Evolutionary conservation across 2,888 invertebrate species (phyloP), one percentile per base, ranked within the genome.

Genomic region (Eupithecia exiguata): DNA sequence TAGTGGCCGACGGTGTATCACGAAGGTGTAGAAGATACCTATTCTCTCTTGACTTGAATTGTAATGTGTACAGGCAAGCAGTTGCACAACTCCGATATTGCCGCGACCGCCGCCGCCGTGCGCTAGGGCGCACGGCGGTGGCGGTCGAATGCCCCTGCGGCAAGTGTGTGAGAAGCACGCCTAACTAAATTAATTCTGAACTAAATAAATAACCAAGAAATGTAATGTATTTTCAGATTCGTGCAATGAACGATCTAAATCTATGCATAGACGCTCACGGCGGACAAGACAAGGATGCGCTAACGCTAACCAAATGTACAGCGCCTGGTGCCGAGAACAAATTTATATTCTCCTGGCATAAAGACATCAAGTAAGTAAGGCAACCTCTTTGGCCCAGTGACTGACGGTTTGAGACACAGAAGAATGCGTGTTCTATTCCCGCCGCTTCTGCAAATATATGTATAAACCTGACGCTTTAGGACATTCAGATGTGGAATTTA

Each of bases 281-380:
- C 78, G 92, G 90, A 16, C 77, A 74, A 1, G 83, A 88, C 77
- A 82, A 82, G 87, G 91, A 83, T 74, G 92, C 90, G 82, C 94
- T 93, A 43, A 69, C 74, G 21, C 79, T 94, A 21, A 70, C 38
- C 1, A 69, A 77, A 0, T 92, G 92, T 77, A 67, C 70, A 2
- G 71, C 71, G 1, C 70, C 71, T 0, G 40, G 84, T 12, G 95
- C 94, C 0, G 97, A 97, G 81, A 97, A 97, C 86, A 91, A 95
- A 69, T 97, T 97, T 87, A 86, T 95, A 1, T 85, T 97, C 68
- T 96, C 97, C 0, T 98, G 98, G 97, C 97, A 97, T 82, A 97
- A 97, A 90, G 98, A 98, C 85, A 95, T 98, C 77, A 90, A 83
- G 94, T 94, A 18, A 80, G 82, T 77, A 30, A 16, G 7, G 6